These are phyloP conservation scores for Dicycla oo DNA, from an alignment of 2,888 invertebrate species.

Conservation along the genomic window DNA sequence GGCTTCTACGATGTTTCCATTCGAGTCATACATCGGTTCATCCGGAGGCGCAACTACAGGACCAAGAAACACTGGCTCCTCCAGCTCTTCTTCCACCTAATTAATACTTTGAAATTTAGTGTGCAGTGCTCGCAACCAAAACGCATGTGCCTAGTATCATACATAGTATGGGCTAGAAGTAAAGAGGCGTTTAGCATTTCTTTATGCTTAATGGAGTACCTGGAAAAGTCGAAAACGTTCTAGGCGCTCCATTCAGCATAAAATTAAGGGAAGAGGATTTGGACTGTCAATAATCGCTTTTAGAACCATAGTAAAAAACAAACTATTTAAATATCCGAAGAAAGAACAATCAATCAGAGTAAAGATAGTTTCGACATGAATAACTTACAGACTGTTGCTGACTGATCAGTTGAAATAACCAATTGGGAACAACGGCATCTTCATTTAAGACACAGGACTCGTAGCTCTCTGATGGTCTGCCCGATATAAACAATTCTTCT, in stretches of 20 bases:
- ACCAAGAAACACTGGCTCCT: constrained; percentile 38
- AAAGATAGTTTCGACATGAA: background rate
- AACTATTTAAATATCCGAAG: background rate
- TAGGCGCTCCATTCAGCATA: constrained; percentile 46
- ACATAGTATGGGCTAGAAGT: constrained; percentile 17
- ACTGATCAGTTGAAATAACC: constrained; percentile 83
- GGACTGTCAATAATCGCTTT: background rate
- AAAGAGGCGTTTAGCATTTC: constrained; percentile 39
- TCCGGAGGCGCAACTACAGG: constrained; percentile 63
- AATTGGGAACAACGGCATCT: constrained; percentile 81
- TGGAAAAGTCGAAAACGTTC: constrained; percentile 37
- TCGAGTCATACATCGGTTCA: constrained; percentile 76
- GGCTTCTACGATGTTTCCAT: constrained; percentile 76
- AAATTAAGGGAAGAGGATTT: background rate
- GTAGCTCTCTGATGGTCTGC: constrained; percentile 81
- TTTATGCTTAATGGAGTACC: constrained; percentile 60
- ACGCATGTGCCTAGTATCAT: background rate
- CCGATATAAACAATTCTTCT: constrained; percentile 83
- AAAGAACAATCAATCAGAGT: background rate
- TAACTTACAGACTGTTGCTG: constrained; percentile 79
- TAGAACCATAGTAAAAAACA: background rate
- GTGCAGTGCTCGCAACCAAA: constrained; percentile 7
- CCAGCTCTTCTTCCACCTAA: constrained; percentile 62
- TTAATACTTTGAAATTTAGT: constrained; percentile 38
- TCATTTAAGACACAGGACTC: constrained; percentile 81